phyloP scores from a whole-genome alignment of 35 echinoderm and acorn worm species.

The Acanthaster planci region DNA sequence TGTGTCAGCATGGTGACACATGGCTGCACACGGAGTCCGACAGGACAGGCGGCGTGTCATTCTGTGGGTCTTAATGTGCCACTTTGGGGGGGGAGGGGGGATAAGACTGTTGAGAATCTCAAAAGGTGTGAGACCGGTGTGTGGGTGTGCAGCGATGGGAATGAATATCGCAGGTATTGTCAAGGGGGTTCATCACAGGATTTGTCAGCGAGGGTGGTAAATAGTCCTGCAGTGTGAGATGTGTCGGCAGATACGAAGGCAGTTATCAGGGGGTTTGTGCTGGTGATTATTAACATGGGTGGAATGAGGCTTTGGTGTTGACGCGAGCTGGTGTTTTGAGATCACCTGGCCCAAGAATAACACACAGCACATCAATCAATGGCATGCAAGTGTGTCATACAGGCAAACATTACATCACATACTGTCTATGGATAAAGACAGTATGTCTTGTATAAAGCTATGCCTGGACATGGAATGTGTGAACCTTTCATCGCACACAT shows the following conservation, averaged over 20 bases:
- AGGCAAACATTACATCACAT: too few species aligned
- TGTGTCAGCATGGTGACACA: too few species aligned
- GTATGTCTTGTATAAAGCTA: too few species aligned
- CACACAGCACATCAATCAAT: not conserved
- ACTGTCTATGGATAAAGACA: too few species aligned
- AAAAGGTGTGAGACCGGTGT: not conserved
- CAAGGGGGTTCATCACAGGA: not conserved
- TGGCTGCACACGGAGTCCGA: too few species aligned
- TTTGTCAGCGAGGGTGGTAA: not conserved
- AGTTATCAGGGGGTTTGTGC: not conserved
- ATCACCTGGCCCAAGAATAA: not conserved
- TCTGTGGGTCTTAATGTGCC: too few species aligned
- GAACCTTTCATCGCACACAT: too few species aligned
- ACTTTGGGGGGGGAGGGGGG: not conserved
- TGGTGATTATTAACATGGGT: slow-evolving; percentile 2
- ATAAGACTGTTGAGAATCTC: not conserved
- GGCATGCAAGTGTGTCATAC: too few species aligned
- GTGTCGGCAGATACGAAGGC: not conserved
- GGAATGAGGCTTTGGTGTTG: not conserved
- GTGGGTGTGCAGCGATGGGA: not conserved
- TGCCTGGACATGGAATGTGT: too few species aligned
- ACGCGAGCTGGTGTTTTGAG: not conserved
- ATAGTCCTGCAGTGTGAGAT: not conserved
- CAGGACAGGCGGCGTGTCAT: too few species aligned
- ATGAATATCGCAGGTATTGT: not conserved